These are phyloP conservation scores for Eupithecia pulchellata DNA, from an alignment of 2,888 invertebrate genomes.

Conservation along the genomic window DNA sequence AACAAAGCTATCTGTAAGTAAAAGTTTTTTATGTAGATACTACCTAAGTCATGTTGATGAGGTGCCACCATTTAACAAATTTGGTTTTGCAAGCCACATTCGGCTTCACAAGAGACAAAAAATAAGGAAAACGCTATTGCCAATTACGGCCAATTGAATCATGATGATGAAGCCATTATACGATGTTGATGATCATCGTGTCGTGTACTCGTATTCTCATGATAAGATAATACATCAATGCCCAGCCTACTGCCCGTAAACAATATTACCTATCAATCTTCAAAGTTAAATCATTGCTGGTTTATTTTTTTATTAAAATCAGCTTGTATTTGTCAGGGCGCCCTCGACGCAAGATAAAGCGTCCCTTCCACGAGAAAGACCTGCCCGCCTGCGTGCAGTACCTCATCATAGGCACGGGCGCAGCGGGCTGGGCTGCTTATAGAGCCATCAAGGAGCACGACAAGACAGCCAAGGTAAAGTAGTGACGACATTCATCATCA, in stretches of 20 bases:
- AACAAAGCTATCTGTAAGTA: slow-evolving; percentile 7
- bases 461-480: slow-evolving; percentile 68
- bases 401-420: slow-evolving; percentile 71
- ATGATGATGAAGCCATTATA: neutral
- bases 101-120: too few relatives aligned
- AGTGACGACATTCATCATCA: too few relatives aligned
- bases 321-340: slow-evolving; percentile 59
- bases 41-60: too few relatives aligned
- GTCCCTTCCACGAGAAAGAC: slow-evolving; percentile 63
- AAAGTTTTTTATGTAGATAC: neutral
- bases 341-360: slow-evolving; percentile 64
- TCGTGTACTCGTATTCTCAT: neutral
- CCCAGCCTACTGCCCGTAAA: too few relatives aligned
- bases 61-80: too few relatives aligned
- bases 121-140: too few relatives aligned
- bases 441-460: slow-evolving; percentile 70
- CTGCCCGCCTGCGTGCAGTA: slow-evolving; percentile 77
- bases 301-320: neutral
- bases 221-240: neutral
- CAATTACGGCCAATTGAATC: too few relatives aligned
- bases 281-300: neutral
- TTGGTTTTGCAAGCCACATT: too few relatives aligned
- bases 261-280: too few relatives aligned
- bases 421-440: slow-evolving; percentile 77
- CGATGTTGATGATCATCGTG: too few relatives aligned